Conservation (phyloP, 1,140 invertebrate genomes). For the Drosophila kikkawai region DNA sequence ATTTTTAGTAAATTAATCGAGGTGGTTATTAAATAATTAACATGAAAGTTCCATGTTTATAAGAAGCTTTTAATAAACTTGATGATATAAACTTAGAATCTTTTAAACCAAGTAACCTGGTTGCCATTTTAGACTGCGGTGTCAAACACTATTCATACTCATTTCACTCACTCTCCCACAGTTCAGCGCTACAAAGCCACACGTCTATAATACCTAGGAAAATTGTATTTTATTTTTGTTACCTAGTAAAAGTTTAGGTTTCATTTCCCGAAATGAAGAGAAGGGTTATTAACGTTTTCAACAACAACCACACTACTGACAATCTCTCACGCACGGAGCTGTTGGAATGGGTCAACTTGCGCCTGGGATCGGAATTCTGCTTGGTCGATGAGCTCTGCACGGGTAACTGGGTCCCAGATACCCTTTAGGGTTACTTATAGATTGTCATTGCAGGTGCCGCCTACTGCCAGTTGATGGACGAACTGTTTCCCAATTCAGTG, state of each 20-base stretch:
- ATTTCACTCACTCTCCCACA: not conserved
- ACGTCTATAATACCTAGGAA: too few species aligned
- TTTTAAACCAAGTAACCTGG: too few species aligned
- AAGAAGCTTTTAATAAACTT: too few species aligned
- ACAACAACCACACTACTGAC: conserved; percentile 93
- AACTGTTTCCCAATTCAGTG: conserved; percentile 97
- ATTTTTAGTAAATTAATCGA: not conserved
- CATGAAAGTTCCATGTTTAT: too few species aligned
- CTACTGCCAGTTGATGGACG: conserved; percentile 99
- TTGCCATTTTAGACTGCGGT: not conserved
- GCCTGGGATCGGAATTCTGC: conserved; percentile 94
- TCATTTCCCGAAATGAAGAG: not conserved
- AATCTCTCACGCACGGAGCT: conserved; percentile 99
- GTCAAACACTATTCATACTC: not conserved
- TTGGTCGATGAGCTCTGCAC: conserved; percentile 99
- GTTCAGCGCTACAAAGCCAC: too few species aligned
- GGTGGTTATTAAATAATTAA: too few species aligned
- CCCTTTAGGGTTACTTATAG: not conserved
- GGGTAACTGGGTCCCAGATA: not conserved
- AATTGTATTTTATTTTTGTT: not conserved
- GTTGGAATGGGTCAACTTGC: conserved; percentile 99
- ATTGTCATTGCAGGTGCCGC: conserved; percentile 87
- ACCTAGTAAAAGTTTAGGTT: not conserved
- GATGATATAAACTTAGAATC: too few species aligned
- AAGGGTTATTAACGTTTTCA: conserved; percentile 97